Evolutionary conservation across 1,140 invertebrate species (phyloP).

Genomic region (Eupristina koningsbergeri): DNA sequence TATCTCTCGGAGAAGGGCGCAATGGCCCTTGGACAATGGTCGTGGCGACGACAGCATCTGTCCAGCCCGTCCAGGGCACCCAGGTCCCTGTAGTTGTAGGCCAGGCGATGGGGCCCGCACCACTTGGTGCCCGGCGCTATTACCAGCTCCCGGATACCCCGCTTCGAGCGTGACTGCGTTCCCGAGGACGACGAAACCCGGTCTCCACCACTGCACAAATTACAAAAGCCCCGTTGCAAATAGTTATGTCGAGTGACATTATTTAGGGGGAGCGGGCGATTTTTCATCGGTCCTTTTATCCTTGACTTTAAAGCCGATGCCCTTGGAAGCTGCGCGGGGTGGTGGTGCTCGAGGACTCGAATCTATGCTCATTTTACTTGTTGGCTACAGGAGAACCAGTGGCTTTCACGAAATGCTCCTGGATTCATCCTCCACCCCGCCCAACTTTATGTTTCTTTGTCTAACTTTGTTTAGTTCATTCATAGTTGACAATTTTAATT

Average conservation of each 20-base stretch:
- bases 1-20: slow-evolving; percentile 79
- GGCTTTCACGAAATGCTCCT: no score
- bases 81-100: slow-evolving; percentile 79
- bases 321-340: slow-evolving; percentile 15
- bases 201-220: not conserved
- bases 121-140: slow-evolving; percentile 86
- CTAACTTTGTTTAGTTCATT: no score
- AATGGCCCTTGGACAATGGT: slow-evolving; percentile 82
- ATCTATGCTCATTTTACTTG: no score
- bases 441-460: no score
- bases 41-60: slow-evolving; percentile 87
- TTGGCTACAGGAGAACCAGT: no score
- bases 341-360: not conserved
- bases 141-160: slow-evolving; percentile 73
- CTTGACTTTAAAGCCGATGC: slow-evolving; percentile 34
- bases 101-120: slow-evolving; percentile 85
- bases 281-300: slow-evolving; percentile 40
- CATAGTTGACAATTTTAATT: no score
- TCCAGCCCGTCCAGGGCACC: slow-evolving; percentile 81
- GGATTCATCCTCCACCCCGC: no score
- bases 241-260: not conserved
- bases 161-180: slow-evolving; percentile 39
- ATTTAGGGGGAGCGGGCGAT: not conserved
- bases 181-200: no score
- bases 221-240: slow-evolving; percentile 23